Evolutionary conservation across 2,113 vertebrate species (phyloP), one percentile per base, ranked within the genome.

Genomic region (Alaudala cheleensis): DNA sequence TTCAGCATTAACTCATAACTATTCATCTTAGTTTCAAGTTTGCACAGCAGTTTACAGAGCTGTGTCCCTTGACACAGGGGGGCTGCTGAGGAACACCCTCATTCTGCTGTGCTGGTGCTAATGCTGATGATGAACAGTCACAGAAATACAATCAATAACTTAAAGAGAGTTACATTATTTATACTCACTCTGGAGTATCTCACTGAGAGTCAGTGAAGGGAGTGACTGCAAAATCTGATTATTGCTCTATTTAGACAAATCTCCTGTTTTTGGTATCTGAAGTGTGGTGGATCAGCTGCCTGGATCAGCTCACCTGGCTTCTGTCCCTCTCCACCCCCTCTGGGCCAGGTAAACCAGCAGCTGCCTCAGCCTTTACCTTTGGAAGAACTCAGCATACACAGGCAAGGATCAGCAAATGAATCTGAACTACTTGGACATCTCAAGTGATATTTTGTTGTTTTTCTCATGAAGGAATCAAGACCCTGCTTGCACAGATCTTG

Each of bases 21-120:
- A 86, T 95, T 89, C 40, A 95, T 95, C 93, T 89, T 79, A 70
- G 71, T 56, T 92, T 72, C 73, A 57, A 62, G 64, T 45, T 40
- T 73, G 60, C 6, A 4, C 34, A 56, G 5, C 25, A 40, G 34
- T 82, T 85, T 71, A 53, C 13, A 79, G 69, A 92, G 69, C n/a
- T 3, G 9, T 51, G 40, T 15, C 50, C 39, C 53, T 58, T 72
- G 61, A 40, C 26, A 77, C 37, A 37, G 25, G 29, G 17, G 40
- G 44, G 12, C 57, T 19, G 24, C 4, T 50, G 71, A 83, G 56
- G 82, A 88, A 45, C n/a, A 49, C n/a, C 66, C 57, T 47, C 61
- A n/a, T 44, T 67, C 44, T 84, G 61, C 64, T 51, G 4, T 1
- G 1, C 29, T 31, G 50, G 29, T 70, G 65, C 14, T 76, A 40